phyloP scores from a whole-genome alignment of 2,113 vertebrate species.

The Heptranchias perlo region DNA sequence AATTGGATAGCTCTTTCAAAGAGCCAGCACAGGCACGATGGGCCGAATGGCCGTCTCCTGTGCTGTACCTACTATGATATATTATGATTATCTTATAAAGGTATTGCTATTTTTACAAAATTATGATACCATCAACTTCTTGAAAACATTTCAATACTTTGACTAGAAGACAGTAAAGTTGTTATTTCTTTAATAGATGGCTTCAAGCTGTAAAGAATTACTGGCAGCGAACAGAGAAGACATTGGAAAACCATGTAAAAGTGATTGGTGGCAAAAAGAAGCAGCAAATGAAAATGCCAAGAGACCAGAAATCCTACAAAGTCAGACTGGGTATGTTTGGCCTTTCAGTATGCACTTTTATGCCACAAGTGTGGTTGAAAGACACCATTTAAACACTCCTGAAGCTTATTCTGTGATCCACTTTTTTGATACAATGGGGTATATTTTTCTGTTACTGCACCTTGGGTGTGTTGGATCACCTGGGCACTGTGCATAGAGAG shows the following conservation, averaged over 20 bases:
- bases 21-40: no score
- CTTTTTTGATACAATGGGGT: neutral
- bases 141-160: neutral
- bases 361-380: neutral
- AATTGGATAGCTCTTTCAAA: no score
- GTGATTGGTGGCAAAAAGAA: conserved; percentile 9
- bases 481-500: neutral
- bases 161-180: neutral
- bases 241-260: neutral
- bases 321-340: conserved; percentile 54
- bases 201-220: conserved; percentile 51
- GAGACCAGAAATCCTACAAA: conserved; percentile 50
- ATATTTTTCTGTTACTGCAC: neutral
- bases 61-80: no score
- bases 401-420: neutral
- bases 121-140: neutral
- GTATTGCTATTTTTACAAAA: no score
- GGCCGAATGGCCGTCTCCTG: no score
- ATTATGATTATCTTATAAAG: no score
- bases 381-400: neutral
- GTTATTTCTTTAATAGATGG: conserved; percentile 40
- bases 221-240: conserved; percentile 49
- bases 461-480: neutral
- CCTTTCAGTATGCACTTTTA: neutral
- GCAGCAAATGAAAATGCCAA: conserved; percentile 30